Base-by-base conservation (phyloP, 2,113 vertebrate genomes). In the Gadus macrocephalus region DNA sequence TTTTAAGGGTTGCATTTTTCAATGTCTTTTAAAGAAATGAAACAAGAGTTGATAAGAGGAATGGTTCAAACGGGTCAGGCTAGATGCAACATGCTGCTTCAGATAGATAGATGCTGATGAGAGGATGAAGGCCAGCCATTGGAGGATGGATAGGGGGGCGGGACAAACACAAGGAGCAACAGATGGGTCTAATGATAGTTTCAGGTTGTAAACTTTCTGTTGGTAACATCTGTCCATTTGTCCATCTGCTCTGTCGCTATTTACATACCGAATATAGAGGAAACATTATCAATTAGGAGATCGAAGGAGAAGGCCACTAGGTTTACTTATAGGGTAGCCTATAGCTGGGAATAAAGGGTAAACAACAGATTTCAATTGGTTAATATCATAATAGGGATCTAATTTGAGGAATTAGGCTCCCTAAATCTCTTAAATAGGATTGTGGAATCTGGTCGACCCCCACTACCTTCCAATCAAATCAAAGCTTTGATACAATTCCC, bases 131-230 rank as follows among this genome's bases (percentile, higher is more conserved):
- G 77, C 82, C 80, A 83, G 78, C 72, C 69, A 64, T 62, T 81
- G 81, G 81, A 84, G 79, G 83, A 85, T 78, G 81, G 76, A 56
- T 72, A 5, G 83, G 86, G 84, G 88, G 89, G 85, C 88, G 88
- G 78, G 72, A 75, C 75, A 16, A 63, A 25, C 63, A 9, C 80
- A 79, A 73, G 31, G 62, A 89, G 89, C 88, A 91, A 92, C 90
- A 92, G 90, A 92, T 91, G 90, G 90, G 85, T 79, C 75, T 79
- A 83, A 87, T 87, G 81, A 80, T 78, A 64, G 82, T 81, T 88
- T 88, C 89, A 89, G 87, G 89, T 91, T 92, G 88, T 90, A 89
- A 92, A 89, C 82, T 90, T 92, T 90, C 84, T 86, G 90, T 92
- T 89, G 9, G 84, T 67, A 90, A 92, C 90, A 92, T 93, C 91